Evolutionary conservation across 2,797 vertebrate species (phyloP), one percentile per base, ranked within the genome.

Genomic region (Lindbergichthys nudifrons): DNA sequence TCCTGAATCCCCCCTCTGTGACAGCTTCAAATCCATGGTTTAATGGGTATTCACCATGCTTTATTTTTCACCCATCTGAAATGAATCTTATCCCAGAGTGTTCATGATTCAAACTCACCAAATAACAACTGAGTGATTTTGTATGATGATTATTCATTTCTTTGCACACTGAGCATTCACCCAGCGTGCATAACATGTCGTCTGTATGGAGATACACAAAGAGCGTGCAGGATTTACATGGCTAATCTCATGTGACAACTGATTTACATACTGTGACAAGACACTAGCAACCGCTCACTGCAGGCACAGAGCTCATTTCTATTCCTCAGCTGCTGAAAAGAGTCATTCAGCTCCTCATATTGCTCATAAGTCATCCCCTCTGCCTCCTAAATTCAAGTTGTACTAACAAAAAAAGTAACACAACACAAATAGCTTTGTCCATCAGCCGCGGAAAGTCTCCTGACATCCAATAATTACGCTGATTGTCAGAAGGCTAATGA

Each of bases 391-490:
- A 73, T 75, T 56, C 52, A 79, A 79, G 52, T 65, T 82, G 76
- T 51, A 23, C 80, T 56, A 45, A 67, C 66, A 79, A 75, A 81
- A 54, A 70, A 42, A 73, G 70, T 66, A 80, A 69, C 74, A 75
- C 23, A 56, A 69, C 45, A 41, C 62, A 88, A 90, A 92, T 88
- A 93, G 82, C 81, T 69, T 68, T 82, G 83, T 91, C 85, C 79
- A 76, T 89, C 80, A 87, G 79, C 51, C 59, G 48, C 7, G 0
- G 26, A 72, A 61, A 77, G 65, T 67, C 63, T 71, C 57, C 56
- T 72, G 89, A 88, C 86, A 89, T 68, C 73, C 88, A 50, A 21
- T 89, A 90, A 91, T 92, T 88, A 91, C 76, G 47, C 77, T 53
- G 21, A 14, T 84, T 10, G 81, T 82, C 79, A 75, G 45, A 70